phyloP scores from a whole-genome alignment of 2,888 invertebrate genomes.

The Volucella zonaria region DNA sequence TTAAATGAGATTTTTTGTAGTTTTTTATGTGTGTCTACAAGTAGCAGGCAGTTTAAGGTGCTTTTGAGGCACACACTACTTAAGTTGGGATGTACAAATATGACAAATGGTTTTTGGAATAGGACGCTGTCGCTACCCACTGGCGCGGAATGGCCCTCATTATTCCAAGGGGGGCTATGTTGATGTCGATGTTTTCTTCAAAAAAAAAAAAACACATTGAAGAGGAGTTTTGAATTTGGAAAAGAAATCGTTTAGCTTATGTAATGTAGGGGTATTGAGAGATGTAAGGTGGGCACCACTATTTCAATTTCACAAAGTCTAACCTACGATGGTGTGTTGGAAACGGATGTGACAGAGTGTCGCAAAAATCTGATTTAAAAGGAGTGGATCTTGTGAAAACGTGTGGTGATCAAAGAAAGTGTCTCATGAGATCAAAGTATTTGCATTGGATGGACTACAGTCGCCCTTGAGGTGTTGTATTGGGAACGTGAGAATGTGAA shows the following conservation, averaged over 20 bases:
- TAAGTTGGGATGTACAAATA: constrained; percentile 39
- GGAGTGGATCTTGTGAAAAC: constrained; percentile 4
- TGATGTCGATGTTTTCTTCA: constrained; percentile 4
- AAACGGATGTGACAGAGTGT: constrained; percentile 13
- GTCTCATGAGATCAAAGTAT: background rate
- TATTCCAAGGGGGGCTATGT: background rate
- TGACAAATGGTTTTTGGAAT: constrained; percentile 40
- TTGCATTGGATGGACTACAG: too few species aligned
- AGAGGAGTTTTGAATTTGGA: constrained; percentile 31
- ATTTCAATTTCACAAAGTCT: constrained; percentile 7
- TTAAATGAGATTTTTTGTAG: constrained; percentile 20
- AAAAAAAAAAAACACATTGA: background rate
- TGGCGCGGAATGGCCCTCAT: background rate
- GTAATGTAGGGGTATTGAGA: background rate
- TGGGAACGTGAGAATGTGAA: too few species aligned
- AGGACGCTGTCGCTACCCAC: constrained; percentile 49
- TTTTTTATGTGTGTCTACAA: constrained; percentile 7
- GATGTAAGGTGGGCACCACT: background rate
- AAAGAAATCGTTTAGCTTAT: constrained; percentile 38
- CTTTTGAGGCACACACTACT: constrained; percentile 43
- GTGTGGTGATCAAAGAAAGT: background rate
- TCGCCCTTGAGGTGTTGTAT: too few species aligned
- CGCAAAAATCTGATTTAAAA: background rate
- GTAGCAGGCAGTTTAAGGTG: constrained; percentile 51
- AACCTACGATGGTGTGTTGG: constrained; percentile 7